phyloP scores from a whole-genome alignment of 1,140 invertebrate genomes.

The Caenorhabditis tropicalis region DNA sequence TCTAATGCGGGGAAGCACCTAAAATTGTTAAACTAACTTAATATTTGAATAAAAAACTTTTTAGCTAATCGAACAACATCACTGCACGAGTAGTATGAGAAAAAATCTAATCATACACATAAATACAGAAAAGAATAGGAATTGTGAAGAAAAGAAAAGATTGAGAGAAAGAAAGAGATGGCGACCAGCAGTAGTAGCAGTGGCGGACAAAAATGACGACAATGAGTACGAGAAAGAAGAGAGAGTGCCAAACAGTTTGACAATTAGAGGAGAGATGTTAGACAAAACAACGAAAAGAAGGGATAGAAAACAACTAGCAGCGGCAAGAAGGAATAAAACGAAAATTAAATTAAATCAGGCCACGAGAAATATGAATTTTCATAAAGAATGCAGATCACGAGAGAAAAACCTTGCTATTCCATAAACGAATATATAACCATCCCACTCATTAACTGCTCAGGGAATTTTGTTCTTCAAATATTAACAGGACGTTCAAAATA shows the following conservation, averaged over 20 bases:
- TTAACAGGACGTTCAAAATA: too few species aligned
- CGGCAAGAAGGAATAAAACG: not conserved
- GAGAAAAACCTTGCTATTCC: too few species aligned
- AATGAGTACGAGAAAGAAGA: slow-evolving; percentile 29
- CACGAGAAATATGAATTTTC: not conserved
- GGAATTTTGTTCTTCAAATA: too few species aligned
- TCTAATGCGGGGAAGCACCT: too few species aligned
- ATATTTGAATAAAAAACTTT: too few species aligned
- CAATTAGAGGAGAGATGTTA: not conserved
- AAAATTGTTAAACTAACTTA: too few species aligned
- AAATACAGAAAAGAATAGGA: not conserved
- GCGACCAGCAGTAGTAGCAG: slow-evolving; percentile 1
- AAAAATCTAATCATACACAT: not conserved
- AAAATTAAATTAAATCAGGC: not conserved
- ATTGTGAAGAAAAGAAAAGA: not conserved
- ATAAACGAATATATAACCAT: too few species aligned
- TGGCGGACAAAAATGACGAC: not conserved
- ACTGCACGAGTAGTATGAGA: not conserved
- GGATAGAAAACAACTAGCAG: slow-evolving; percentile 27
- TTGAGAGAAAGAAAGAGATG: not conserved
- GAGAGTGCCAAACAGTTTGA: not conserved
- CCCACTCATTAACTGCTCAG: too few species aligned
- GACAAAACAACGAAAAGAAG: not conserved
- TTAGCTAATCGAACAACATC: too few species aligned
- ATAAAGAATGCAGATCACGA: not conserved